phyloP scores from a whole-genome alignment of 53 echinoderm and acorn worm species.

The Arbacia lixula region DNA sequence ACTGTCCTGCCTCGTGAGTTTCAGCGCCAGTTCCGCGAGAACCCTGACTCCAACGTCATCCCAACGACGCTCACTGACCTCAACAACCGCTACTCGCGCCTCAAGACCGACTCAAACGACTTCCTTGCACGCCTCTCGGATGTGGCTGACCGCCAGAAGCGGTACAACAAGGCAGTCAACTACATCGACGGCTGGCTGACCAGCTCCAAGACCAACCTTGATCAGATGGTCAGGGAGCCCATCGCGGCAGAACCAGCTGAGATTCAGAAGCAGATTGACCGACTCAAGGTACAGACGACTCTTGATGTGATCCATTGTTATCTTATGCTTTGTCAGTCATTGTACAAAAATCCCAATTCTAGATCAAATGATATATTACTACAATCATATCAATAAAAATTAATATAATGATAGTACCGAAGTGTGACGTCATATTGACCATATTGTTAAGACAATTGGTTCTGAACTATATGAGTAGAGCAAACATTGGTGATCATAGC shows the following conservation, averaged over 20 bases:
- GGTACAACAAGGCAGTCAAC: slow-evolving; percentile 72
- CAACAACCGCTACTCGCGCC: slow-evolving; percentile 86
- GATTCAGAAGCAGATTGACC: slow-evolving; percentile 93
- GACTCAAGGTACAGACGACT: slow-evolving; percentile 74
- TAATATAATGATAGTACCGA: too few relatives aligned
- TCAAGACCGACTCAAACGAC: slow-evolving; percentile 70
- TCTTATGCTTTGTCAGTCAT: too few relatives aligned
- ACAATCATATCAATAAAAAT: too few relatives aligned
- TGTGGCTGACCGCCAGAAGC: slow-evolving; percentile 78
- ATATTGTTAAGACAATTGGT: too few relatives aligned
- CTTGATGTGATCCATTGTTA: too few relatives aligned
- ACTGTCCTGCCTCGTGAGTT: slow-evolving; percentile 83
- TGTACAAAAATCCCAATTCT: too few relatives aligned
- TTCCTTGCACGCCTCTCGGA: slow-evolving; percentile 76
- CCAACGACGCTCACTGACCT: slow-evolving; percentile 59
- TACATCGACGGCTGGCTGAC: slow-evolving; percentile 84
- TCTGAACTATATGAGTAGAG: too few relatives aligned
- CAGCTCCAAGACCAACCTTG: slow-evolving; percentile 72
- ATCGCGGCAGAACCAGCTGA: slow-evolving; percentile 83
- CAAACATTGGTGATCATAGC: too few relatives aligned
- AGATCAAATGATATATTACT: too few relatives aligned
- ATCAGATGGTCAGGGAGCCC: slow-evolving; percentile 75
- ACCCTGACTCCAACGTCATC: slow-evolving; percentile 82
- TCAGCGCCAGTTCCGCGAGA: slow-evolving; percentile 86
- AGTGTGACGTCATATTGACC: too few relatives aligned